Base-by-base conservation (phyloP, 2,797 vertebrate genomes). In the Oreortyx pictus region DNA sequence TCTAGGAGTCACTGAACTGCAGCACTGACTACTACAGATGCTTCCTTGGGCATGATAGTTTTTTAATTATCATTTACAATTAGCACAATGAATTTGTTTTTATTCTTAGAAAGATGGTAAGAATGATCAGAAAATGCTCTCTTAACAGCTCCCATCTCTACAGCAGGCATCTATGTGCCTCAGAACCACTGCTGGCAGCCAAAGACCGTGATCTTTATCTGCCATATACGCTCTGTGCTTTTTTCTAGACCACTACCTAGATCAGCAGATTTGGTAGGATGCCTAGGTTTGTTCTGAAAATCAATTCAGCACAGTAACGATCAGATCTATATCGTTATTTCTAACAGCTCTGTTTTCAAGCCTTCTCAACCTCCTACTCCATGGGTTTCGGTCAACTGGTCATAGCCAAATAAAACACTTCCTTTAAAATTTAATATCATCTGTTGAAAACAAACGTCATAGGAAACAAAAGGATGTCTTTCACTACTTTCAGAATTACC, bases 371-470 rank as follows among this genome's bases (percentile, higher is more conserved):
- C 29, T 79, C 81, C 64, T 77, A 46, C 81, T 74, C 76, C 39
- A 47, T 1, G 7, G 11, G 14, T 80, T 90, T 93, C 72, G 52
- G 75, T 37, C 56, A 92, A 89, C 43, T 52, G 66, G 14, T 39
- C n/a, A 66, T 0, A 81, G 85, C 66, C 85, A 92, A 95, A 70
- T 23, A 41, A 92, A 94, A 87, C 41, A 85, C 16, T 57, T 17
- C 24, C 70, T 66, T 23, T 61, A 68, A 62, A 83, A 78, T 4
- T 44, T 68, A 71, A 44, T 72, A 59, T 1, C 52, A 24, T 5
- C 76, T 72, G 59, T 62, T 87, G 86, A 87, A 92, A 91, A 77
- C n/a, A 61, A 91, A 72, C 6, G 18, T 14, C 9, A 0, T 50
- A 79, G 54, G 46, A 88, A 88, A 88, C 74, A 86, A 77, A 88